Evolutionary conservation across 2,888 invertebrate genomes (phyloP).

Genomic region (Thera britannica): DNA sequence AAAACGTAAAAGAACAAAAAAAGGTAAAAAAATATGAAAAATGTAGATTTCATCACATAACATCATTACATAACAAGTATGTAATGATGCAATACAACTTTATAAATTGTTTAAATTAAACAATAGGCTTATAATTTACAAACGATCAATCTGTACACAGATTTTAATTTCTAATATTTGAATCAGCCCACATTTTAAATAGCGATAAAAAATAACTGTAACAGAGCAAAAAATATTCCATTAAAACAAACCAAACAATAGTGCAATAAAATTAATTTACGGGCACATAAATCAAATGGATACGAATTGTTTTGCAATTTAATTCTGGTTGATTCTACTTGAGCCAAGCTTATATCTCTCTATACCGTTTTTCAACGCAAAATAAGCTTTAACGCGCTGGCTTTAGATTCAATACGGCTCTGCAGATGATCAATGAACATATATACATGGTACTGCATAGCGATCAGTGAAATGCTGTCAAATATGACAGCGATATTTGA

Average conservation of each 20-base stretch:
- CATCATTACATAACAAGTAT: too few species aligned
- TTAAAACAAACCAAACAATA: constrained; percentile 39
- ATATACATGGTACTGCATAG: too few species aligned
- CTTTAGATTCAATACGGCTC: neutral
- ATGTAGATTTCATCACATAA: too few species aligned
- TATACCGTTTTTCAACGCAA: neutral
- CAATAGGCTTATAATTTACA: too few species aligned
- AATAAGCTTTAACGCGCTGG: neutral
- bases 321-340: constrained; percentile 20
- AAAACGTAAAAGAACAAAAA: neutral
- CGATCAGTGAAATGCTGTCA: too few species aligned
- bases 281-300: constrained; percentile 39
- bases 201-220: constrained; percentile 6
- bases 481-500: too few species aligned
- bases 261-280: constrained; percentile 42
- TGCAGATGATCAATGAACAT: neutral
- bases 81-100: too few species aligned
- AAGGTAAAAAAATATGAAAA: neutral
- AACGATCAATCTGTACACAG: too few species aligned
- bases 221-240: constrained; percentile 23
- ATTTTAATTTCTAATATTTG: too few species aligned
- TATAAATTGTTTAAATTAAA: too few species aligned
- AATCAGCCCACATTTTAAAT: too few species aligned
- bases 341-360: constrained; percentile 4
- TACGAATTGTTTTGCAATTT: constrained; percentile 37